These are phyloP conservation scores for Tricholaema leucomelas DNA, from an alignment of 2,113 vertebrate species.

Conservation along the genomic window DNA sequence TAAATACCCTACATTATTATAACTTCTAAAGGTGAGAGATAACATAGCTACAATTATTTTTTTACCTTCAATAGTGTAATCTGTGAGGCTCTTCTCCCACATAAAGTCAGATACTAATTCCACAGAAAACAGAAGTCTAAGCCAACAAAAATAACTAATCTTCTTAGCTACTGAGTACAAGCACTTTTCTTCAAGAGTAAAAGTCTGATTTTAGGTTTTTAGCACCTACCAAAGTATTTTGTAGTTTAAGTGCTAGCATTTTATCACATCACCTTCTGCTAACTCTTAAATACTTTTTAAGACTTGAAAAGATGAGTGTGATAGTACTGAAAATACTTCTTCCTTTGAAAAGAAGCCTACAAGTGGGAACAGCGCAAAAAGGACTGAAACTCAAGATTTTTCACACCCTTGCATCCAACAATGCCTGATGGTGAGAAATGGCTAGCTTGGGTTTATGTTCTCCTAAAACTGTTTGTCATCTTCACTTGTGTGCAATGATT, in stretches of 20 bases:
- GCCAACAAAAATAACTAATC: neutral
- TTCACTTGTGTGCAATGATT: neutral
- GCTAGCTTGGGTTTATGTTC: neutral
- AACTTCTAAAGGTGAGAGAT: neutral
- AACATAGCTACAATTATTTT: neutral
- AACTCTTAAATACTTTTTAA: constrained; percentile 35
- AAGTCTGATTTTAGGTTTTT: constrained; percentile 46
- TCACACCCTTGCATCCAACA: constrained; percentile 23
- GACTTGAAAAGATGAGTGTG: constrained; percentile 6
- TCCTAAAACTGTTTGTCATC: neutral
- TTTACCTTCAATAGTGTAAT: neutral
- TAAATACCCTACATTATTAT: neutral
- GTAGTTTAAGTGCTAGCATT: neutral
- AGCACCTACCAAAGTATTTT: constrained; percentile 18
- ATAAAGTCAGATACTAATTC: neutral
- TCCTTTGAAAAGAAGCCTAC: neutral
- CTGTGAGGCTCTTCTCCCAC: neutral
- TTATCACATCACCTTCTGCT: constrained; percentile 52
- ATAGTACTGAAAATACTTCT: constrained; percentile 17
- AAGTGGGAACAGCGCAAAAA: neutral
- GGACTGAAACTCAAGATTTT: neutral
- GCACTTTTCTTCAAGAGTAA: neutral
- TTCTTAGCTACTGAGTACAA: neutral
- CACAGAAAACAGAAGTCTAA: neutral
- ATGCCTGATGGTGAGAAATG: neutral